Conservation (phyloP, 2,888 invertebrate species). For the Deilephila porcellus region DNA sequence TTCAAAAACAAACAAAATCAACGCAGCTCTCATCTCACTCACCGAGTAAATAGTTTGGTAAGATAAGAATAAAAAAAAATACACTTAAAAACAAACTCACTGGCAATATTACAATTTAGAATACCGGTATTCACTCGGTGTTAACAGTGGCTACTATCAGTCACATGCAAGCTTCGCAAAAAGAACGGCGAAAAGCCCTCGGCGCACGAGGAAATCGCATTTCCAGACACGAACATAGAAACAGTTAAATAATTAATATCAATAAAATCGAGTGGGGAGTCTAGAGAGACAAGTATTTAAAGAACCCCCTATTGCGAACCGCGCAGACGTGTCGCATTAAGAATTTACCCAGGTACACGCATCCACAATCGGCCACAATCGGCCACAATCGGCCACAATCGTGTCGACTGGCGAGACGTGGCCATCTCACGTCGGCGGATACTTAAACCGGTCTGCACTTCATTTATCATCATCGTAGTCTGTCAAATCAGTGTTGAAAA, state of each 20-base stretch:
- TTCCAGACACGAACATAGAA: background rate
- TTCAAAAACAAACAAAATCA: conserved; percentile 15
- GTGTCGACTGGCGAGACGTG: too few relatives aligned
- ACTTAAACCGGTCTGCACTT: too few relatives aligned
- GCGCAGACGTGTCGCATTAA: too few relatives aligned
- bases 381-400: too few relatives aligned
- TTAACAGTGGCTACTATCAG: background rate
- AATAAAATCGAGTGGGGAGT: too few relatives aligned
- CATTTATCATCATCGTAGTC: too few relatives aligned
- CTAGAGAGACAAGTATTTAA: too few relatives aligned
- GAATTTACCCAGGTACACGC: too few relatives aligned
- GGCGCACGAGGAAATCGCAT: conserved; percentile 17
- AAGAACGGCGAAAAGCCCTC: background rate
- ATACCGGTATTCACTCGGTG: conserved; percentile 22
- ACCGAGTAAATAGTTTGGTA: conserved; percentile 16
- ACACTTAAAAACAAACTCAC: background rate
- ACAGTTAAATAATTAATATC: background rate
- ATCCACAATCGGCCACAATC: too few relatives aligned
- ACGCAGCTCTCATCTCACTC: background rate
- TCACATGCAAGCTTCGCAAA: conserved; percentile 15
- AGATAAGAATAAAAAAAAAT: background rate
- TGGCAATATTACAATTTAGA: background rate
- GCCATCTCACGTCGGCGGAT: too few relatives aligned
- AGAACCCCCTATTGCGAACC: too few relatives aligned
- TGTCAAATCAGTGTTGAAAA: too few relatives aligned